phyloP scores from a whole-genome alignment of 2,797 vertebrate genomes.

The Cossypha caffra region DNA sequence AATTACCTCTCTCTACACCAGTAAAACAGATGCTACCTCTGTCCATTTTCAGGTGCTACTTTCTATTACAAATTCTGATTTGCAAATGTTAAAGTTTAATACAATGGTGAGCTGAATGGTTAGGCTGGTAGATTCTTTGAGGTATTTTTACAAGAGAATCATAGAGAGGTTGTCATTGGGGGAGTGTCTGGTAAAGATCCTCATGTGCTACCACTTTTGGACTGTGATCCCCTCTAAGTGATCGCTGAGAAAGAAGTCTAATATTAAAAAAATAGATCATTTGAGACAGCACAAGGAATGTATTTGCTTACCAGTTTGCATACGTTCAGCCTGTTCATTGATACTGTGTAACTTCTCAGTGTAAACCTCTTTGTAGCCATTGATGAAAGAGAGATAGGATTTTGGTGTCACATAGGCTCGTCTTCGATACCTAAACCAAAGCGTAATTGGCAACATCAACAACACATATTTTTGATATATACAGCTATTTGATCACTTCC shows the following conservation, averaged over 20 bases:
- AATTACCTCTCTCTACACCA: not conserved
- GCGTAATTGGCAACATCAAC: not conserved
- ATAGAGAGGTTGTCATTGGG: not conserved
- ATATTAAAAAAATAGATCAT: not conserved
- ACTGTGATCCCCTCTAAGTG: not conserved
- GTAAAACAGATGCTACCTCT: not conserved
- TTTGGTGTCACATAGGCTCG: constrained; percentile 78
- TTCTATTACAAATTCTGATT: not conserved
- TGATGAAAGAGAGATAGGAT: constrained; percentile 75
- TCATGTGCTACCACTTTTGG: not conserved
- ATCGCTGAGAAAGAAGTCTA: not conserved
- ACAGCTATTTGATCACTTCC: not conserved
- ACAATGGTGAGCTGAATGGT: not conserved
- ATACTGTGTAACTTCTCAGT: constrained; percentile 80
- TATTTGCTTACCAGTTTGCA: constrained; percentile 83
- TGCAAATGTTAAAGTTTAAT: not conserved
- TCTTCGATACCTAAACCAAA: constrained; percentile 73
- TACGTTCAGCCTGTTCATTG: constrained; percentile 82
- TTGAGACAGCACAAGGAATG: not conserved
- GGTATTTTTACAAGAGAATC: not conserved
- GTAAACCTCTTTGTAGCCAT: constrained; percentile 81
- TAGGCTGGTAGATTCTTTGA: not conserved
- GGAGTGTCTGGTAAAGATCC: not conserved
- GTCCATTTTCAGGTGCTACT: not conserved
- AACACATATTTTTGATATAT: not conserved